phyloP scores from a whole-genome alignment of 2,888 invertebrate genomes.

The Magallana nippona region DNA sequence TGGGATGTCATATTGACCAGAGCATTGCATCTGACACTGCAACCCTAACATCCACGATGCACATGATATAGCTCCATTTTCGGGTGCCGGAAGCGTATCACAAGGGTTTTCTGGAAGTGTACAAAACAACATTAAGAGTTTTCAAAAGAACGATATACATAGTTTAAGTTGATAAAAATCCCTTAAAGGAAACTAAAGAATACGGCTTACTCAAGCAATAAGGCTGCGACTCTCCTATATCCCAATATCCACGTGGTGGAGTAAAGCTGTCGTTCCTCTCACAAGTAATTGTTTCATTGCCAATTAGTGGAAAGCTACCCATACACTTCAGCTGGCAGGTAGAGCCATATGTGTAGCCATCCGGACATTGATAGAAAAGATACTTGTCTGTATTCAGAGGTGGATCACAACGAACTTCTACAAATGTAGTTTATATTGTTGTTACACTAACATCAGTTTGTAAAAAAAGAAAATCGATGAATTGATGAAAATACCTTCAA shows the following conservation, averaged over 20 bases:
- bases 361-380: slow-evolving; percentile 39
- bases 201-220: neutral
- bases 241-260: slow-evolving; percentile 21
- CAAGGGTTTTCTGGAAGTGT: slow-evolving; percentile 42
- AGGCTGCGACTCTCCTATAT: neutral
- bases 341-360: slow-evolving; percentile 35
- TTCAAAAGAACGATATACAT: neutral
- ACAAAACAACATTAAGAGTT: neutral
- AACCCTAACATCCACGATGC: slow-evolving; percentile 46
- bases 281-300: slow-evolving; percentile 37
- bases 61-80: slow-evolving; percentile 46
- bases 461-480: too few species aligned
- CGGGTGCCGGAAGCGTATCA: slow-evolving; percentile 29
- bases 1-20: slow-evolving; percentile 43
- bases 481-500: slow-evolving; percentile 40
- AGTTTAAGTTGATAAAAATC: too few species aligned
- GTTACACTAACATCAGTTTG: neutral
- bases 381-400: slow-evolving; percentile 24
- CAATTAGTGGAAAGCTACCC: slow-evolving; percentile 40
- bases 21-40: slow-evolving; percentile 48
- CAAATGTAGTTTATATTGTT: neutral
- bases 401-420: slow-evolving; percentile 40
- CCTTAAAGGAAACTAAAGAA: neutral
- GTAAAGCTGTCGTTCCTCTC: slow-evolving; percentile 31
- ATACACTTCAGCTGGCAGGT: slow-evolving; percentile 28